Evolutionary conservation across 2,797 vertebrate genomes (phyloP).

Genomic region (Paramormyrops hopkinsi): DNA sequence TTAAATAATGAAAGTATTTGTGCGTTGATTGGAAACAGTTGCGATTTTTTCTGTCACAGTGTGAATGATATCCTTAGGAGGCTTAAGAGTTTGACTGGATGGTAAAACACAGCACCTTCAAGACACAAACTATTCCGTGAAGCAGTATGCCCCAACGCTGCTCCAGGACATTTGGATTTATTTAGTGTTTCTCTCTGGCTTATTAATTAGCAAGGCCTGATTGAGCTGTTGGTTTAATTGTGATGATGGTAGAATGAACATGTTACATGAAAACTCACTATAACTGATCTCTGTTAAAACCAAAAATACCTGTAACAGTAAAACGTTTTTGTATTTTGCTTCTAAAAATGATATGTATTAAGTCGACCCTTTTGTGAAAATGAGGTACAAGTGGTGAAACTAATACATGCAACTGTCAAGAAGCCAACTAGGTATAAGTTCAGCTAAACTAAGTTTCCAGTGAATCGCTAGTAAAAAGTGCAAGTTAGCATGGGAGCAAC

Average conservation of each 20-base stretch:
- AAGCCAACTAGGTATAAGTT: neutral
- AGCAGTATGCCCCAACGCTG: neutral
- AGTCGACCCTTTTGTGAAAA: neutral
- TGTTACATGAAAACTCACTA: neutral
- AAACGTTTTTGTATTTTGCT: neutral
- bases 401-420: neutral
- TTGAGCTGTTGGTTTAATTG: neutral
- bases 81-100: slow-evolving; percentile 39
- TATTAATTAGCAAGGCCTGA: neutral
- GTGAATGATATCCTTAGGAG: slow-evolving; percentile 59
- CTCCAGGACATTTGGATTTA: slow-evolving; percentile 39
- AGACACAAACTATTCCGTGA: slow-evolving; percentile 33
- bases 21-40: slow-evolving; percentile 52
- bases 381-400: neutral
- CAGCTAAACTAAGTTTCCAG: neutral
- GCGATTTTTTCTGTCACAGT: slow-evolving; percentile 32
- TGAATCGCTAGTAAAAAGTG: neutral
- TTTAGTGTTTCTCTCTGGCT: neutral
- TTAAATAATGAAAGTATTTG: neutral
- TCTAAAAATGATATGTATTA: neutral
- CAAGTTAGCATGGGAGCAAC: neutral
- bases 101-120: slow-evolving; percentile 50
- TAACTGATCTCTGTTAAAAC: neutral
- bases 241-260: neutral
- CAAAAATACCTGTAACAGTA: neutral